Base-by-base conservation (phyloP, 1,140 invertebrate genomes). In the Chironomus striatipennis region DNA sequence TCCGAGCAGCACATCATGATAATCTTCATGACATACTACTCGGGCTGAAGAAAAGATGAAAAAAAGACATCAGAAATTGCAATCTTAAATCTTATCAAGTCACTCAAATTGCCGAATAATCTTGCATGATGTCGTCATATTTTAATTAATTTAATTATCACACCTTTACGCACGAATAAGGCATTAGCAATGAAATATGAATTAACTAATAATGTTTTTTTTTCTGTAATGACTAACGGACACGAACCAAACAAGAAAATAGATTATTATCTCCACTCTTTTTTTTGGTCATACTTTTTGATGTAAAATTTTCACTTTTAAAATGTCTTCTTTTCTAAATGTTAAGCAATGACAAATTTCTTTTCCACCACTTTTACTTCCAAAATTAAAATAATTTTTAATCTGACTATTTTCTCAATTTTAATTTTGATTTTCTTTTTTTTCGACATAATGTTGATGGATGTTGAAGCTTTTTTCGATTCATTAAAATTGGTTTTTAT, bases 61-160 rank as follows among this genome's bases (percentile, higher is more conserved):
- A n/a, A n/a, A n/a, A 34, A 34, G 24, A 34, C 24, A 34, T 34
- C 24, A 34, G 1, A 34, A 34, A 34, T 34, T 34, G 24, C 24
- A 34, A 5, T 34, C 24, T 34, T n/a, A n/a, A n/a, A n/a, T 34
- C 24, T 34, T 34, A 34, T 34, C 24, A 34, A 34, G 24, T 34
- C 24, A 34, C 24, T 34, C 24, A 34, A 34, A 5, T 34, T 34
- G 24, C 5, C 24, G 24, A 34, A 34, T 34, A n/a, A 12, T 57
- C n/a, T 57, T 57, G 47, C 47, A 57, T 57, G 47, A 57, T 57
- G 47, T 57, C 47, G n/a, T 57, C 47, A n/a, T 57, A n/a, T 57
- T 57, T 57, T 57, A 57, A 57, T 57, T 57, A 57, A 15, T 57
- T 12, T 57, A 57, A 57, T 57, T 57, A 57, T 57, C 47, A 57